phyloP scores from a whole-genome alignment of 2,797 vertebrate species.

The Loris lydekkerianus region DNA sequence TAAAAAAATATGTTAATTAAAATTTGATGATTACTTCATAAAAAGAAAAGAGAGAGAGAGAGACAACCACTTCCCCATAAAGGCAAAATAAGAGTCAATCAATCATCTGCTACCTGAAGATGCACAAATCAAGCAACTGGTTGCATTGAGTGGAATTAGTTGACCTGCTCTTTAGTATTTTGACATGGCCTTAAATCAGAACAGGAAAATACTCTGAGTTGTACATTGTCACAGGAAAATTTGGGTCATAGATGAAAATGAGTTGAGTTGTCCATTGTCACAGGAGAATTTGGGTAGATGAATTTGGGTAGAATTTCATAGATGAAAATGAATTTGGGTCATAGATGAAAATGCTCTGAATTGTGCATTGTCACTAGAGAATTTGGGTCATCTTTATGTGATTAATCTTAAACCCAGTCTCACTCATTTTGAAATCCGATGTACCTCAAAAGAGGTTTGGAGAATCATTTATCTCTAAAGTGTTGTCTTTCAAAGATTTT shows the following conservation, averaged over 20 bases:
- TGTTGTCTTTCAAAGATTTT: slow-evolving; percentile 5
- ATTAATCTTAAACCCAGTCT: slow-evolving; percentile 3
- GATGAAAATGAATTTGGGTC: too few species aligned
- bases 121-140: not conserved
- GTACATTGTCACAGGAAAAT: slow-evolving; percentile 29
- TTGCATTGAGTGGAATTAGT: not conserved
- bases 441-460: not conserved
- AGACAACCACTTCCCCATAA: not conserved
- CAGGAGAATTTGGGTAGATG: too few species aligned
- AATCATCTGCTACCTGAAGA: not conserved
- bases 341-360: not conserved
- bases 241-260: not conserved
- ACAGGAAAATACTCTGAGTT: slow-evolving; percentile 24
- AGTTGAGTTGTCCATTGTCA: too few species aligned
- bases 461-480: slow-evolving; percentile 48
- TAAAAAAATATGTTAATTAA: too few species aligned
- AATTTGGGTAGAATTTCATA: too few species aligned
- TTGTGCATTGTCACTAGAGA: slow-evolving; percentile 29
- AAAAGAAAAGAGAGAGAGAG: not conserved
- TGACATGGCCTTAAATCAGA: slow-evolving; percentile 21
- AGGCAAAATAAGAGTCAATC: not conserved
- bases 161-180: not conserved
- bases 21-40: too few species aligned
- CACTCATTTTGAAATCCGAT: not conserved
- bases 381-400: not conserved